These are phyloP conservation scores for Incurvaria masculella DNA, from an alignment of 2,888 invertebrate genomes.

Conservation along the genomic window DNA sequence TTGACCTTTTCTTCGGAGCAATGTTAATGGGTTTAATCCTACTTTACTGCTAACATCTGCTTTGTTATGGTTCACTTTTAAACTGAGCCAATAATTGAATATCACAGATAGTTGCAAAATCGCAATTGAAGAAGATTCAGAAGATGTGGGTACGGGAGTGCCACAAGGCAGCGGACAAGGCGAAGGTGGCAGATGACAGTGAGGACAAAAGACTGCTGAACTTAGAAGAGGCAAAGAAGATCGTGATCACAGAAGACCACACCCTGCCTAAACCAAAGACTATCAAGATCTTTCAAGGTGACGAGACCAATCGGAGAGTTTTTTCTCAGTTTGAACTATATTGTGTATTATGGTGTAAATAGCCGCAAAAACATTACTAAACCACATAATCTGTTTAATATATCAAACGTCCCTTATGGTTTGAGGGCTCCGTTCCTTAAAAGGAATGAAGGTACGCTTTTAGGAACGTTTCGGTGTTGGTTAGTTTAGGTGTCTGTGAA, in stretches of 20 bases:
- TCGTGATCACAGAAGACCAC: constrained; percentile 73
- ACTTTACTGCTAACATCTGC: no score
- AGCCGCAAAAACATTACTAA: neutral
- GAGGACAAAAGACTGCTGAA: constrained; percentile 81
- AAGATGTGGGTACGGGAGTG: constrained; percentile 84
- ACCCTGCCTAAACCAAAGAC: constrained; percentile 68
- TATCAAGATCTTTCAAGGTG: constrained; percentile 73
- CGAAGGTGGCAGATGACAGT: constrained; percentile 75
- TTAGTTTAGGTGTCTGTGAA: no score
- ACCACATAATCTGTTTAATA: neutral
- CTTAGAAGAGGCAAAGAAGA: constrained; percentile 87
- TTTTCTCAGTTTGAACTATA: neutral
- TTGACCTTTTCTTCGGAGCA: no score
- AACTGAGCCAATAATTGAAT: no score
- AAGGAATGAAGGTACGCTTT: no score
- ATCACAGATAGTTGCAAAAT: constrained; percentile 68
- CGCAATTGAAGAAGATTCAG: constrained; percentile 91
- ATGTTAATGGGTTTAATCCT: no score
- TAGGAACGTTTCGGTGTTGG: no score
- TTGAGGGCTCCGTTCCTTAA: no score
- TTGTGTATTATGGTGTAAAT: no score
- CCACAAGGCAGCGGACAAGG: constrained; percentile 74
- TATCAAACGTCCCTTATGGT: neutral
- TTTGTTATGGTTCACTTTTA: no score
- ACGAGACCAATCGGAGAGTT: constrained; percentile 18